Conservation (phyloP, 2,113 vertebrate species). For the Empidonax alnorum region DNA sequence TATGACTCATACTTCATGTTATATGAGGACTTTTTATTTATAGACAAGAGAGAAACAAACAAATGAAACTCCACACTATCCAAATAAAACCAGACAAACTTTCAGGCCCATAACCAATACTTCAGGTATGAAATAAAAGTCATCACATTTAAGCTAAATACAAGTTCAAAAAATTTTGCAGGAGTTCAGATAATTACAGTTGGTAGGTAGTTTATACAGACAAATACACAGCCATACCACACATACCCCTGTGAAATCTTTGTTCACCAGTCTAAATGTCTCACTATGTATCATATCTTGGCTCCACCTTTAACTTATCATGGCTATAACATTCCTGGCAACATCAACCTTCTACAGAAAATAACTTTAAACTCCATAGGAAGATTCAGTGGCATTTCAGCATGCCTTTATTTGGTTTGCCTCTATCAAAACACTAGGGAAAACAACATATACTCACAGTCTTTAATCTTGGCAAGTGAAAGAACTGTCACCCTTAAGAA, state of each 20-base stretch:
- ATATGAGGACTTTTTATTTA: neutral
- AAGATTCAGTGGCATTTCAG: neutral
- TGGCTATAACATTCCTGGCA: neutral
- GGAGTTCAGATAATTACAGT: neutral
- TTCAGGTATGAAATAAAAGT: neutral
- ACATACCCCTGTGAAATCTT: neutral
- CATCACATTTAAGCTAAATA: neutral
- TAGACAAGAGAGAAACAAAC: neutral
- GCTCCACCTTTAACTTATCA: neutral
- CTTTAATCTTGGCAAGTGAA: neutral
- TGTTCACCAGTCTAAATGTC: neutral
- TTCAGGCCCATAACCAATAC: neutral
- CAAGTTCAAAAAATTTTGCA: neutral
- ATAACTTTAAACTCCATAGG: neutral
- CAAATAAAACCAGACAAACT: neutral
- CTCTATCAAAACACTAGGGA: neutral
- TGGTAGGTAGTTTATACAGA: neutral
- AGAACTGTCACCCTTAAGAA: neutral
- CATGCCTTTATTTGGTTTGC: neutral
- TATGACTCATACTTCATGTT: neutral
- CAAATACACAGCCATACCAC: neutral
- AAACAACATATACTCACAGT: fast-evolving
- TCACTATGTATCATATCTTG: neutral
- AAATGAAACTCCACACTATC: neutral
- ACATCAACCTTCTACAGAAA: neutral